Conservation (phyloP, 2,888 invertebrate genomes). For the Orchesella flavescens region DNA sequence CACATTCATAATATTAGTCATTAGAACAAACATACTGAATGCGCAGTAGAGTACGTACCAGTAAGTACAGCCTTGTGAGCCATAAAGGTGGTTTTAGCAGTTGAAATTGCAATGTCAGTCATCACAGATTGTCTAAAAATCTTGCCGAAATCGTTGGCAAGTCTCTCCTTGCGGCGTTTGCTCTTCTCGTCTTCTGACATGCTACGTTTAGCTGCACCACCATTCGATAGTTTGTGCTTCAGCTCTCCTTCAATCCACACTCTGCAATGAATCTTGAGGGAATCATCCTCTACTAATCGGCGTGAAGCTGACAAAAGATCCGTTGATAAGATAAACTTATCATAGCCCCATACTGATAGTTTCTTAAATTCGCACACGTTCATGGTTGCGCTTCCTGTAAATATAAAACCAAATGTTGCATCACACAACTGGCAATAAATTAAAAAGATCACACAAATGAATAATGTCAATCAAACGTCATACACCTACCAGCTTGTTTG, state of each 20-base stretch:
- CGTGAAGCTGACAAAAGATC: slow-evolving; percentile 63
- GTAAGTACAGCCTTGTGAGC: slow-evolving; percentile 70
- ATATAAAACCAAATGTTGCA: slow-evolving; percentile 9
- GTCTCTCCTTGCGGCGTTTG: slow-evolving; percentile 47
- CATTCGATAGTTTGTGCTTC: slow-evolving; percentile 66
- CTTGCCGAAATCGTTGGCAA: slow-evolving; percentile 58
- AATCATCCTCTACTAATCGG: slow-evolving; percentile 69
- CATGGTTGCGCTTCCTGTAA: slow-evolving; percentile 69
- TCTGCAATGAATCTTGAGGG: slow-evolving; percentile 70
- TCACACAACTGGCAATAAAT: not conserved
- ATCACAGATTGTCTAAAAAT: slow-evolving; percentile 47
- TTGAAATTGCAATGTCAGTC: slow-evolving; percentile 64
- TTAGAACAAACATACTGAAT: not conserved
- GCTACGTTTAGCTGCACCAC: slow-evolving; percentile 62
- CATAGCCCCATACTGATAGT: slow-evolving; percentile 71
- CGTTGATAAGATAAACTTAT: slow-evolving; percentile 68
- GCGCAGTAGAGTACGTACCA: slow-evolving; percentile 54
- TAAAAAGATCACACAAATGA: not conserved
- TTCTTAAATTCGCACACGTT: slow-evolving; percentile 71
- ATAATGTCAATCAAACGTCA: too few relatives aligned
- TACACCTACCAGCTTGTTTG: slow-evolving; percentile 69
- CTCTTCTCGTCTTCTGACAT: slow-evolving; percentile 64
- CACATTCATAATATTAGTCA: not conserved
- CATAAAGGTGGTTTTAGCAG: slow-evolving; percentile 60
- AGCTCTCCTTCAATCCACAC: slow-evolving; percentile 72